phyloP scores from a whole-genome alignment of 2,888 invertebrate species.

The Philonicus albiceps region DNA sequence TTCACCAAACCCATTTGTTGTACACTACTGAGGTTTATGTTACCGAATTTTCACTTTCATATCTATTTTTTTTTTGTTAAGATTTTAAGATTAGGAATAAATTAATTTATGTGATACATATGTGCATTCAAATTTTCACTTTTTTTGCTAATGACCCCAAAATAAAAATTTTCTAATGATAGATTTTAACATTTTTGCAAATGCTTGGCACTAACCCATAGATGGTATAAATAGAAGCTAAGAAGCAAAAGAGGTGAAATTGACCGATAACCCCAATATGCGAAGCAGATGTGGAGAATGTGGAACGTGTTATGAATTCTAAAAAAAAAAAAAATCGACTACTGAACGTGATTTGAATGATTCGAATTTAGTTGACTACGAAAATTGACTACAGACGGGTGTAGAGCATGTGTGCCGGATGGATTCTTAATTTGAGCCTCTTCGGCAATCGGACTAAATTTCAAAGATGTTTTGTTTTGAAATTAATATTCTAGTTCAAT shows the following conservation, averaged over 20 bases:
- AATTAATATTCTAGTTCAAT: neutral
- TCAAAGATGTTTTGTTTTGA: neutral
- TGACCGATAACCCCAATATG: neutral
- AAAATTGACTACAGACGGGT: slow-evolving; percentile 48
- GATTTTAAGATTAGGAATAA: neutral
- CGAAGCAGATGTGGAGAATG: slow-evolving; percentile 2
- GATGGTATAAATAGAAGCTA: neutral
- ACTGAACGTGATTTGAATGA: slow-evolving; percentile 19
- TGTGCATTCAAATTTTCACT: neutral
- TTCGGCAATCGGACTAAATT: neutral
- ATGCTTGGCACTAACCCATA: neutral
- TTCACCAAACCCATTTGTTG: neutral
- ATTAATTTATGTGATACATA: neutral
- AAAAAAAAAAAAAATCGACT: neutral
- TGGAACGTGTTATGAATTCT: slow-evolving; percentile 24
- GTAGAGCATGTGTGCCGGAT: neutral
- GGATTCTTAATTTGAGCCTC: neutral
- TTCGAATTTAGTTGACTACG: neutral
- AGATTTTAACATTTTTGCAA: neutral
- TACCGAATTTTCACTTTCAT: neutral
- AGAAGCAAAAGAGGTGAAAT: slow-evolving; percentile 11
- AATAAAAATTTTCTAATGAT: neutral
- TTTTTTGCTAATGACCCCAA: neutral
- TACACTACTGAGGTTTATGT: neutral
- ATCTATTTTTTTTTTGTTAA: neutral